Conservation (phyloP, 2,888 invertebrate genomes). For the Sarcophaga subvicina region DNA sequence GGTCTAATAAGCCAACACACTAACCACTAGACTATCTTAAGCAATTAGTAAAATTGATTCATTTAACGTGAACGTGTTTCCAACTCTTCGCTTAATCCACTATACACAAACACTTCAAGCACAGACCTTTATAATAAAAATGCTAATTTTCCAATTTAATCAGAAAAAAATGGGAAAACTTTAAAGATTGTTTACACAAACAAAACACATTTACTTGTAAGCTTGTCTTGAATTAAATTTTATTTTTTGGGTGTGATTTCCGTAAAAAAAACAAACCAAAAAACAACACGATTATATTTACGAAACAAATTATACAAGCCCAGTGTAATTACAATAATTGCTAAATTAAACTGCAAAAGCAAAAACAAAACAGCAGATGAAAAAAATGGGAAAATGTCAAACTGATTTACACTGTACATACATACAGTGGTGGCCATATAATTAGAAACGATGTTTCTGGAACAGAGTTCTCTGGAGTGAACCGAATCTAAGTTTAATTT, state of each 20-base stretch:
- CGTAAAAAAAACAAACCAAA: neutral
- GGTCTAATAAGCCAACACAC: no score
- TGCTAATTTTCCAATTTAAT: constrained; percentile 17
- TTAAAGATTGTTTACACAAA: constrained; percentile 8
- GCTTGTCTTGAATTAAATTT: constrained; percentile 5
- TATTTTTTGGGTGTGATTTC: constrained; percentile 42
- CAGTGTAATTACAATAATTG: constrained; percentile 31
- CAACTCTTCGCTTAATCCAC: no score
- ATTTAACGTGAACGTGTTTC: no score
- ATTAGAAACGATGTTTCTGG: no score
- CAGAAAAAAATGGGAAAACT: constrained; percentile 16
- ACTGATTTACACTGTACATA: neutral
- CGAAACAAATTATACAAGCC: constrained; percentile 10
- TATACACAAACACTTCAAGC: no score
- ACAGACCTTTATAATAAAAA: constrained; percentile 1
- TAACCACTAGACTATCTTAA: no score
- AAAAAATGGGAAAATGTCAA: constrained; percentile 24
- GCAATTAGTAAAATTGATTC: no score
- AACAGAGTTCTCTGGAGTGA: no score
- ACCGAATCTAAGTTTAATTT: no score
- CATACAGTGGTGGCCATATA: no score
- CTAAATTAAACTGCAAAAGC: constrained; percentile 3
- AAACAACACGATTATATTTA: constrained; percentile 1
- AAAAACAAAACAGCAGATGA: no score
- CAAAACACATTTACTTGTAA: constrained; percentile 23